A percentile compares a stretch with the other conserved stretches of the same genome.
Evolutionary conservation across 2,888 invertebrate species (phyloP).

Genomic region (Lepidonotus clava): DNA sequence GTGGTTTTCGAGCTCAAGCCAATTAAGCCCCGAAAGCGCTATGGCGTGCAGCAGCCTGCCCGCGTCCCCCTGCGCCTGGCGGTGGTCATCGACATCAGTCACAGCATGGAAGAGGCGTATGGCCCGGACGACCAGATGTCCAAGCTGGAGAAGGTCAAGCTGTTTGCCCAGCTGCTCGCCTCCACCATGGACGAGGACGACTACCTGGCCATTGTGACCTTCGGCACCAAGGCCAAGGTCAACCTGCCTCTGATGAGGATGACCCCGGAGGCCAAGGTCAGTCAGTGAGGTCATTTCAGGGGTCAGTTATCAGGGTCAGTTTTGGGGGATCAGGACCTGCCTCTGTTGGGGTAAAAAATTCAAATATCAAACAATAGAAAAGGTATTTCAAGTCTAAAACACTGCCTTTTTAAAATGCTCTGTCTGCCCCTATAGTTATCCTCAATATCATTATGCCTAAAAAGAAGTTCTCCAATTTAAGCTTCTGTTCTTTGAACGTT

Average conservation of each 20-base stretch:
- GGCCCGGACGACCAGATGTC: slow-evolving; percentile 64
- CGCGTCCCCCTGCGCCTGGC: slow-evolving; percentile 71
- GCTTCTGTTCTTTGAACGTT: too few relatives aligned
- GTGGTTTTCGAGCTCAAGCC: slow-evolving; percentile 71
- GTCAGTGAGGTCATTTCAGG: too few relatives aligned
- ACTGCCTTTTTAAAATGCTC: too few relatives aligned
- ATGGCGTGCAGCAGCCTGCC: slow-evolving; percentile 61
- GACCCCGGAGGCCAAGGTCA: slow-evolving; percentile 68
- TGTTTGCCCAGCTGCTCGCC: slow-evolving; percentile 70
- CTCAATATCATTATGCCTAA: too few relatives aligned
- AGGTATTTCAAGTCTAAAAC: too few relatives aligned
- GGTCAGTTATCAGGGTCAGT: too few relatives aligned
- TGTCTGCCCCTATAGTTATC: too few relatives aligned
- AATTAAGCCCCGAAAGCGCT: slow-evolving; percentile 57
- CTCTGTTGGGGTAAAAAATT: too few relatives aligned
- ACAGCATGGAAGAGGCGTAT: slow-evolving; percentile 72
- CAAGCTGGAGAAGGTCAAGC: slow-evolving; percentile 70
- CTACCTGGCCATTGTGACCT: slow-evolving; percentile 71
- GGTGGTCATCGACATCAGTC: slow-evolving; percentile 75
- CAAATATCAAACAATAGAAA: too few relatives aligned
- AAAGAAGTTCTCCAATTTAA: too few relatives aligned
- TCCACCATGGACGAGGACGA: slow-evolving; percentile 71
- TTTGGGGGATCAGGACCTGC: too few relatives aligned
- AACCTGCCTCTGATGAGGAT: slow-evolving; percentile 72
- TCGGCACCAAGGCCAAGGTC: slow-evolving; percentile 71